These are phyloP conservation scores for Darevskia nairensis DNA, from an alignment of 2,797 vertebrate species.

Conservation along the genomic window DNA sequence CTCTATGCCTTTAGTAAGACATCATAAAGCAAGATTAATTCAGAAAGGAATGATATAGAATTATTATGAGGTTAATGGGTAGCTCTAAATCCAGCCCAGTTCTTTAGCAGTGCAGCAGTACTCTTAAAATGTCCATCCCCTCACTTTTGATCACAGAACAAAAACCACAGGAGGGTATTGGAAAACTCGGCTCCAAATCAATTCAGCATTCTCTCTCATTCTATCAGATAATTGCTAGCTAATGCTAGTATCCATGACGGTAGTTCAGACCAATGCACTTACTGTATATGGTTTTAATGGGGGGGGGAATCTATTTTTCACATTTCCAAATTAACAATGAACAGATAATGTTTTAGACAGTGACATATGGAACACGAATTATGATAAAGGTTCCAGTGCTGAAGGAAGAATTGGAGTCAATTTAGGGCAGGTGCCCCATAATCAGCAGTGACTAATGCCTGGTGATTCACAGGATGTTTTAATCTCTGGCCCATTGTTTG, in stretches of 20 bases:
- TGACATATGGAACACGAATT: background rate
- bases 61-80: conserved; percentile 46
- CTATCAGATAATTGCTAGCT: conserved; percentile 19
- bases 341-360: background rate
- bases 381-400: background rate
- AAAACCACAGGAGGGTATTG: conserved; percentile 70
- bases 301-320: conserved; percentile 36
- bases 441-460: background rate
- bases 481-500: background rate
- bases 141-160: conserved; percentile 73
- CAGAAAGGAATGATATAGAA: conserved; percentile 57
- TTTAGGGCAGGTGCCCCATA: background rate
- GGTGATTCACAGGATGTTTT: background rate
- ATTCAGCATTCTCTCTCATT: conserved; percentile 42
- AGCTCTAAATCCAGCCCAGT: conserved; percentile 47
- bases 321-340: conserved; percentile 14
- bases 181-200: conserved; percentile 72
- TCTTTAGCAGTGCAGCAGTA: conserved; percentile 55
- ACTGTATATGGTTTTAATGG: background rate
- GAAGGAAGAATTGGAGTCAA: background rate
- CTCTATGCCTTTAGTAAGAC: conserved; percentile 69
- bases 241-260: conserved; percentile 13
- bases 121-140: conserved; percentile 61
- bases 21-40: conserved; percentile 79
- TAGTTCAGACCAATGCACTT: conserved; percentile 13